A percentile compares a stretch with the other conserved stretches of the same genome.
Conservation (phyloP, 2,797 vertebrate species). For the Onychomys leucogaster region DNA sequence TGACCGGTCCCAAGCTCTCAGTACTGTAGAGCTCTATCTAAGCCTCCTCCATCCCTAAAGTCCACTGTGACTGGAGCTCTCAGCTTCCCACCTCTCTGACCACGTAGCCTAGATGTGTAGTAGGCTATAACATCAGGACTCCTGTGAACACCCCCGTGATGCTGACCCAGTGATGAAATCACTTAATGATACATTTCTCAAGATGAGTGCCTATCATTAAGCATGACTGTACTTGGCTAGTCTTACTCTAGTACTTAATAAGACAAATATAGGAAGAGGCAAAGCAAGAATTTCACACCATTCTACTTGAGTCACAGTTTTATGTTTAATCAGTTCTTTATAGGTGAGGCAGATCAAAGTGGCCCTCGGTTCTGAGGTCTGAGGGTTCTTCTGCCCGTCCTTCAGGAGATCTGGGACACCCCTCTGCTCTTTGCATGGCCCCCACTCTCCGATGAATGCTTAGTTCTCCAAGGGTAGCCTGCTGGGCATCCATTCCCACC, state of each 20-base stretch:
- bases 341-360: not conserved
- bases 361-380: not conserved
- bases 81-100: not conserved
- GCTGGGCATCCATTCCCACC: not conserved
- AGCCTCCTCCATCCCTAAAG: not conserved
- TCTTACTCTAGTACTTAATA: slow-evolving; percentile 1
- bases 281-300: slow-evolving; percentile 35
- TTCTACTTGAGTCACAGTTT: not conserved
- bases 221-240: not conserved
- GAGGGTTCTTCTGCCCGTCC: not conserved
- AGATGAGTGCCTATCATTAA: not conserved
- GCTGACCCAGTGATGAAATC: not conserved
- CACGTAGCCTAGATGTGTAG: not conserved
- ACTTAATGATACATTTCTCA: not conserved
- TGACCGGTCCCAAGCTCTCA: not conserved
- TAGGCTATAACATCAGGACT: too few relatives aligned
- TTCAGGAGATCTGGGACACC: not conserved
- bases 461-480: slow-evolving; percentile 12
- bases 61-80: not conserved
- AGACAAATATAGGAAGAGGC: not conserved
- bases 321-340: not conserved
- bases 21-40: not conserved
- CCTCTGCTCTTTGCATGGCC: not conserved
- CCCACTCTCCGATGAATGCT: not conserved
- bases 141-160: not conserved